A percentile compares a stretch with the other conserved stretches of the same genome.
Conservation (phyloP, 2,113 vertebrate species). For the Ciconia stormi region DNA sequence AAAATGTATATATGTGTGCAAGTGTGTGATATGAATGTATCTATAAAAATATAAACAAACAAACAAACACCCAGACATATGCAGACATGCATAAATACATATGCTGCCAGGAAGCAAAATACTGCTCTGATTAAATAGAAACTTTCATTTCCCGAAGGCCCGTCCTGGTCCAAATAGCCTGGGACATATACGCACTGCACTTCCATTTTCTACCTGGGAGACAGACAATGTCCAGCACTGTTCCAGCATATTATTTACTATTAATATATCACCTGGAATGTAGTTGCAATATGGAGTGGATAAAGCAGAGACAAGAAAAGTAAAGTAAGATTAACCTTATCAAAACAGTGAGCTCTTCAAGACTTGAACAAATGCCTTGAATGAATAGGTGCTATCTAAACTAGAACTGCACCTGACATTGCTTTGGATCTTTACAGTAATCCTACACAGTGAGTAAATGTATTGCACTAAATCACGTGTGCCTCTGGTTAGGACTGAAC, state of each 20-base stretch:
- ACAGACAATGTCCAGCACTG: background rate
- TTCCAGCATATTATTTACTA: background rate
- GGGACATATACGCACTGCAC: background rate
- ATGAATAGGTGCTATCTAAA: background rate
- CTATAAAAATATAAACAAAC: background rate
- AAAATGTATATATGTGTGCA: background rate
- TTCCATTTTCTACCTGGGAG: background rate
- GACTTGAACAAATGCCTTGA: background rate
- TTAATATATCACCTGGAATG: background rate
- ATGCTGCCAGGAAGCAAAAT: background rate
- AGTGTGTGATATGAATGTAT: background rate
- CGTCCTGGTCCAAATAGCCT: background rate
- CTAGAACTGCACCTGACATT: background rate
- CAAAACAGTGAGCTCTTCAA: background rate
- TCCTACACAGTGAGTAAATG: background rate
- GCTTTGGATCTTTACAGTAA: background rate
- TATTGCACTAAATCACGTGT: background rate
- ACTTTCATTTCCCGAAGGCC: constrained; percentile 7
- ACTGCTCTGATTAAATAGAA: background rate
- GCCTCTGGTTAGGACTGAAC: background rate
- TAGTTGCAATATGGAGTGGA: background rate
- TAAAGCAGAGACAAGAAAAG: background rate
- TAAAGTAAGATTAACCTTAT: background rate
- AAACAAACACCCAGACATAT: background rate
- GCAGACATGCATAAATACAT: accelerated